Percentiles rank a stretch among this genome's conserved stretches.
Conservation (phyloP, 2,888 invertebrate species). For the Agapostemon virescens region DNA sequence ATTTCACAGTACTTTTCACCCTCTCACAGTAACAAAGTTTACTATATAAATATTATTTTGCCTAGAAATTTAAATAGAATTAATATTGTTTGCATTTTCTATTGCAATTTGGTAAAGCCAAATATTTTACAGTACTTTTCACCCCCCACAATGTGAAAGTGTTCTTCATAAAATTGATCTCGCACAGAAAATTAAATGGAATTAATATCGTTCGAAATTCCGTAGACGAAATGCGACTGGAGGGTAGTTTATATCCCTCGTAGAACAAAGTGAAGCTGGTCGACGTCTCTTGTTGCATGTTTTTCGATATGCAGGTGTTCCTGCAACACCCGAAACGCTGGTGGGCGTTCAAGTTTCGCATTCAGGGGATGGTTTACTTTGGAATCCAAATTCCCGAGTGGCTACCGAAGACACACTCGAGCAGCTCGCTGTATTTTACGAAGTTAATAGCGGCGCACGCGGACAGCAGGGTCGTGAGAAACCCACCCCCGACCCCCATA, state of each 20-base stretch:
- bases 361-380: not conserved
- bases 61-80: too few relatives aligned
- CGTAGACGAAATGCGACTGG: not conserved
- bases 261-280: too few relatives aligned
- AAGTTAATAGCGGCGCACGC: not conserved
- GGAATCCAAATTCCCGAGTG: not conserved
- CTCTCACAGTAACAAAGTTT: not conserved
- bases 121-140: too few relatives aligned
- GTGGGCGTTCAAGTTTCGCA: not conserved
- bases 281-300: too few relatives aligned
- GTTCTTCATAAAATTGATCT: too few relatives aligned
- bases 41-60: too few relatives aligned
- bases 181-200: too few relatives aligned
- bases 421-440: conserved; percentile 8
- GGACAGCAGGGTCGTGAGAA: conserved; percentile 13
- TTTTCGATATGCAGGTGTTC: not conserved
- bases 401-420: not conserved
- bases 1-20: not conserved
- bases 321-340: not conserved
- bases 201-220: too few relatives aligned
- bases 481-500: not conserved
- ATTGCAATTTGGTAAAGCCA: too few relatives aligned
- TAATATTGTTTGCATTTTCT: too few relatives aligned
- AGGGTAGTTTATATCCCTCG: not conserved
- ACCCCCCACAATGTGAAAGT: too few relatives aligned